Conservation (phyloP, 2,888 invertebrate species). For the Hesperia comma region DNA sequence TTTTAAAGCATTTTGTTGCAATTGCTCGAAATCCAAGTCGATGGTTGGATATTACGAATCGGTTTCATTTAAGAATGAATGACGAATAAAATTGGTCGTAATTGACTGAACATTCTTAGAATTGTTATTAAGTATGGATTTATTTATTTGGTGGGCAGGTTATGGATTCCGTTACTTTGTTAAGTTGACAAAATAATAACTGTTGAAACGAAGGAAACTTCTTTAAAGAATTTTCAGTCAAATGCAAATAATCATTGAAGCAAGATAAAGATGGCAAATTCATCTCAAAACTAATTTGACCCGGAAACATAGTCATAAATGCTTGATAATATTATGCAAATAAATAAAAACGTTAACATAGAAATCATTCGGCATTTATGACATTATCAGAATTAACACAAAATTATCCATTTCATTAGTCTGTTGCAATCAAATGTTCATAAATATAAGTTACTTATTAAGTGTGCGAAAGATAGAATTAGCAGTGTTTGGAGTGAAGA, state of each 20-base stretch:
- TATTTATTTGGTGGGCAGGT: no score
- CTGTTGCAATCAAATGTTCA: background rate
- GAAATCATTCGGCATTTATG: slow-evolving; percentile 44
- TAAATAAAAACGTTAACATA: slow-evolving; percentile 11
- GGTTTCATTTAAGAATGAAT: background rate
- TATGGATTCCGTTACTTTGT: no score
- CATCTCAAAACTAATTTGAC: slow-evolving; percentile 6
- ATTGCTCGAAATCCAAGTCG: background rate
- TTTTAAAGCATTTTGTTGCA: background rate
- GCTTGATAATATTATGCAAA: slow-evolving; percentile 5
- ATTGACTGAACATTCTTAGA: background rate
- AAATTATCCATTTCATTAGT: slow-evolving; percentile 4
- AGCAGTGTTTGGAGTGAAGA: slow-evolving; percentile 12
- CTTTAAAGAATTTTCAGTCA: background rate
- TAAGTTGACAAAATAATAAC: no score
- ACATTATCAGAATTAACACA: slow-evolving; percentile 31
- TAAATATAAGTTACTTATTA: background rate
- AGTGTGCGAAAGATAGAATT: slow-evolving; percentile 7
- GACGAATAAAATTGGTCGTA: background rate
- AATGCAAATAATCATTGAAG: background rate
- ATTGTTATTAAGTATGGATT: background rate
- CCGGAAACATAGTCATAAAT: slow-evolving; percentile 33
- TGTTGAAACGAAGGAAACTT: no score
- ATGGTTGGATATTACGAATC: slow-evolving; percentile 3
- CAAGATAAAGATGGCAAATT: background rate